Evolutionary conservation across 2,888 invertebrate genomes (phyloP), one percentile per base, ranked within the genome.

Genomic region (Tenthredo livida): DNA sequence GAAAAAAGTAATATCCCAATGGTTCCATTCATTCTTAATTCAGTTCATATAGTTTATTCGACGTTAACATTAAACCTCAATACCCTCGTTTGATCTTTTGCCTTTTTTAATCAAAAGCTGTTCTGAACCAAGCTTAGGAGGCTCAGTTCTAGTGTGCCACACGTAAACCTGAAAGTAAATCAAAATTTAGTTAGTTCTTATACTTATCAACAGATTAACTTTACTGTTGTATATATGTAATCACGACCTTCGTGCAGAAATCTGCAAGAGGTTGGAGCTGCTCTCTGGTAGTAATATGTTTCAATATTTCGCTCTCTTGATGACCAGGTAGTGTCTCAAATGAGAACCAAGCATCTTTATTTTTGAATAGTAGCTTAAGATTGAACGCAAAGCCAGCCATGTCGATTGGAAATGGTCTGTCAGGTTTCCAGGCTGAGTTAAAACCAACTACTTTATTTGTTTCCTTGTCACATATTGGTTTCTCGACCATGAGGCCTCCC

Each of bases 361-460:
- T 95, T 25, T 95, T 94, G 5, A 97, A 93, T 73, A 98, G 95
- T 84, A 97, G 93, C 25, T 96, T 95, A 1, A 97, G 94, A 92
- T 97, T 98, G 65, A 98, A 96, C 9, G 97, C 98, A 92, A 99
- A 99, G 0, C 98, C 99, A 0, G 99, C 99, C 99, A 99, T 99
- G 91, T 99, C 99, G 58, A 99, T 96, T 0, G 99, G 98, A 94
- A 99, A 99, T 0, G 97, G 97, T 86, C 99, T 94, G 89, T 98
- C 96, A 0, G 98, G 97, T 90, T 97, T 97, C 98, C 98, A 99
- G 0, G 96, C 97, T 0, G 97, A 96, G 89, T 95, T 95, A 92
- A 96, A 97, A 15, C 95, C 95, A 15, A 92, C 93, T 5, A 96
- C 95, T 90, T 94, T 95, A 58, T 95, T 95, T 78, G 94, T 96